Evolutionary conservation across 2,888 invertebrate genomes (phyloP).

Genomic region (Eumerus sabulonum): DNA sequence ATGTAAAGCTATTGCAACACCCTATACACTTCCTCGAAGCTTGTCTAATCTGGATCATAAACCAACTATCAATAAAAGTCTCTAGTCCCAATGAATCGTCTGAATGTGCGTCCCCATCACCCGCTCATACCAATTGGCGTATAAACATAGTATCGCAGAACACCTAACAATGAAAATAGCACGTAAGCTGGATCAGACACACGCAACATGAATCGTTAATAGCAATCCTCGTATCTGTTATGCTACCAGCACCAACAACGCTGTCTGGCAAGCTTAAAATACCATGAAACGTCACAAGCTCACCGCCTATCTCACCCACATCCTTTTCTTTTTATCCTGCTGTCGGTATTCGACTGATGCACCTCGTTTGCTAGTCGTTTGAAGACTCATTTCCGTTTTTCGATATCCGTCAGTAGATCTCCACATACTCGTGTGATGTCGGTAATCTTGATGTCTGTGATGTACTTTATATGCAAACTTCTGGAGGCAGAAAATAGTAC

Average conservation of each 20-base stretch:
- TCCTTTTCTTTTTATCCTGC: neutral
- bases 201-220: slow-evolving; percentile 61
- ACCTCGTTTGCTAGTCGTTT: slow-evolving; percentile 35
- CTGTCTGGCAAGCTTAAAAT: slow-evolving; percentile 51
- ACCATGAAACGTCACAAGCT: slow-evolving; percentile 53
- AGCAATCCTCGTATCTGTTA: slow-evolving; percentile 34
- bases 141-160: slow-evolving; percentile 58
- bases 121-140: slow-evolving; percentile 60
- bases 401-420: slow-evolving; percentile 21
- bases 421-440: neutral
- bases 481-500: too few relatives aligned
- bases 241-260: slow-evolving; percentile 37
- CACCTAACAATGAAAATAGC: slow-evolving; percentile 63
- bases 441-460: too few relatives aligned
- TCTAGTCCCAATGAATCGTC: slow-evolving; percentile 37
- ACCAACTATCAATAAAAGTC: neutral
- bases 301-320: neutral
- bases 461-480: too few relatives aligned
- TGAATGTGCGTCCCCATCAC: neutral
- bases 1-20: too few relatives aligned
- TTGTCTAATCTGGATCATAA: too few relatives aligned
- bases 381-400: slow-evolving; percentile 53
- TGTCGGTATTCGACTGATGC: slow-evolving; percentile 3
- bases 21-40: too few relatives aligned
- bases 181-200: slow-evolving; percentile 66